Base-by-base conservation (phyloP, 2,797 vertebrate genomes). In the Anomalospiza imberbis region DNA sequence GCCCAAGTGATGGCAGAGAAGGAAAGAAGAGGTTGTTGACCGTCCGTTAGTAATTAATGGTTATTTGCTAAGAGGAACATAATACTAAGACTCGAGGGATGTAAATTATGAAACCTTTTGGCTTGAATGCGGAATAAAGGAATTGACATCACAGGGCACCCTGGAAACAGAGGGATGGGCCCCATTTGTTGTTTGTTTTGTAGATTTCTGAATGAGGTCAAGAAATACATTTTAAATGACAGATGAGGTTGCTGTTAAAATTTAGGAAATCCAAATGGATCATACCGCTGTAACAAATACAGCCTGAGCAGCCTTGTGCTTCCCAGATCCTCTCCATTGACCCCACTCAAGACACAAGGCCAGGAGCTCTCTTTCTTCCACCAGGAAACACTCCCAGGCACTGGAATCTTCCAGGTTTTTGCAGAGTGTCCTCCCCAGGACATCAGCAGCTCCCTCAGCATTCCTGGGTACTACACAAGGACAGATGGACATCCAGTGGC, bases 201-300 rank as follows among this genome's bases (percentile, higher is more conserved):
- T 12, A 9, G 6, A 62, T 34, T 62, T 38, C n/a, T 32, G 16
- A 6, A 26, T 28, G n/a, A 18, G 22, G 47, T 28, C 11, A 22
- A 26, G 11, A 12, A 61, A 22, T 21, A 32, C 4, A 44, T 10
- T 53, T 32, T 7, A 53, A 45, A 17, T 38, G 12, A 18, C 17
- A 32, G 6, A 7, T 13, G 2, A 12, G 0, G 1, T 6, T 13
- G 10, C 26, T 1, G 1, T 26, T 14, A 12, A 17, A 32, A 32
- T 13, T 21, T 53, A 7, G 16, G 26, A 45, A 18, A 71, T 32
- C 8, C 32, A 45, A 12, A 11, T 6, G 6, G n/a, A 5, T 7
- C 5, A 4, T 12, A 15, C 25, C 8, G 55, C 1, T 6, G 21
- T 4, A 6, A 45, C 3, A 12, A 36, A 3, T 36, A 12, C 21